Evolutionary conservation across 1,140 invertebrate genomes (phyloP).

Genomic region (Philotrypesis tridentata): DNA sequence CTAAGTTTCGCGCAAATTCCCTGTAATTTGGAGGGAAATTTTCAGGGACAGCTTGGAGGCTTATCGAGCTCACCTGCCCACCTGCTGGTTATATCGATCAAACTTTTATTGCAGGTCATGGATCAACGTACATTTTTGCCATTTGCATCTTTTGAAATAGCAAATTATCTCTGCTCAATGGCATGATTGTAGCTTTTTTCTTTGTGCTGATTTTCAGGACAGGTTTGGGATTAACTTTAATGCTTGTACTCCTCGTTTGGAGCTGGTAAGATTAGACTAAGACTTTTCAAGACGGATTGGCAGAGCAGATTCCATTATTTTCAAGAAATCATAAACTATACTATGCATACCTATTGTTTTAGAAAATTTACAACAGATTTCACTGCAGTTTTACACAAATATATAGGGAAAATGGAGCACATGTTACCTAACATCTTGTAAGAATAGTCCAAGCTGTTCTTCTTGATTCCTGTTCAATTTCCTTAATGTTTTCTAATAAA

Average conservation of each 20-base stretch:
- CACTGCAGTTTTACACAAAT: background rate
- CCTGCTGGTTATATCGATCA: background rate
- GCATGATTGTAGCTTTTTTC: background rate
- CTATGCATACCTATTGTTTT: background rate
- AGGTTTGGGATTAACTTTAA: background rate
- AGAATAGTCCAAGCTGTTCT: background rate
- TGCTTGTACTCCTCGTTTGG: background rate
- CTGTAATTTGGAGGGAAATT: background rate
- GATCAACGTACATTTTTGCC: background rate
- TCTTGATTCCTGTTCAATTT: background rate
- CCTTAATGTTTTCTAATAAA: background rate
- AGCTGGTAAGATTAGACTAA: background rate
- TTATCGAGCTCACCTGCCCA: background rate
- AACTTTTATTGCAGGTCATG: background rate
- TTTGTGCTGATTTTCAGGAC: background rate
- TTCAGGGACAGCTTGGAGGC: conserved; percentile 32
- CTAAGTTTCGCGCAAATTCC: background rate
- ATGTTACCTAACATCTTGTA: background rate
- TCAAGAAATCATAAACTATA: background rate
- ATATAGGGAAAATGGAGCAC: background rate
- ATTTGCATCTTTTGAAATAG: background rate
- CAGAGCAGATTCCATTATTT: background rate
- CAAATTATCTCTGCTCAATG: background rate
- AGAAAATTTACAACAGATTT: background rate
- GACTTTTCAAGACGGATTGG: background rate